Evolutionary conservation across 2,113 vertebrate species (phyloP).

Genomic region (Muscicapa adusta): DNA sequence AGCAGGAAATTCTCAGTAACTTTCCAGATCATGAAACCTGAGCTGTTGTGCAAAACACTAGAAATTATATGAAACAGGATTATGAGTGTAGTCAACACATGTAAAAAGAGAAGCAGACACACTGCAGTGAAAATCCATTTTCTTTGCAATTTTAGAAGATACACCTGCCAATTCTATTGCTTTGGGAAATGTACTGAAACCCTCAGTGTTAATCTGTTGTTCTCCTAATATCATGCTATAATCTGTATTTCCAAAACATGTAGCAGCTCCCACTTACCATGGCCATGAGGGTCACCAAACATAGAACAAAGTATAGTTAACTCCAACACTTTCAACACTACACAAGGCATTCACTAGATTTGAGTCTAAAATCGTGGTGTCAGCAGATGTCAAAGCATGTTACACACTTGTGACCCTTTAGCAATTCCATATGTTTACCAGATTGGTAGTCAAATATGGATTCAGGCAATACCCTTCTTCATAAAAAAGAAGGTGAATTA

Average conservation of each 20-base stretch:
- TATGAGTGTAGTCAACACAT: neutral
- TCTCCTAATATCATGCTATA: neutral
- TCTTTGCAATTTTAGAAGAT: neutral
- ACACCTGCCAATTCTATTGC: neutral
- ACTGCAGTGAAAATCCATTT: neutral
- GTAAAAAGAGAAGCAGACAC: neutral
- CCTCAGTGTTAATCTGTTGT: neutral
- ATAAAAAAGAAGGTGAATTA: neutral
- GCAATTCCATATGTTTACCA: neutral
- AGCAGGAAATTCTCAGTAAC: neutral
- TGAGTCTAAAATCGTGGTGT: neutral
- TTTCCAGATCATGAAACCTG: neutral
- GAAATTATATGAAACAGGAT: neutral
- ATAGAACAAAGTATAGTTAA: neutral
- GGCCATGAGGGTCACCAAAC: neutral
- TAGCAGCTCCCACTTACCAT: neutral
- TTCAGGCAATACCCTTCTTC: neutral
- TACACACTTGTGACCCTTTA: neutral
- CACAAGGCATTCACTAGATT: neutral
- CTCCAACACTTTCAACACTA: neutral
- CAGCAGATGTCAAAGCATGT: neutral
- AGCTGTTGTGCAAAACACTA: neutral
- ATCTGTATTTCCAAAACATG: neutral
- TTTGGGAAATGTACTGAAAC: neutral
- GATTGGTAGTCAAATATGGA: neutral